A percentile compares a stretch with the other conserved stretches of the same genome.
Evolutionary conservation across 1,140 invertebrate genomes (phyloP).

Genomic region (Pomacea maculata): DNA sequence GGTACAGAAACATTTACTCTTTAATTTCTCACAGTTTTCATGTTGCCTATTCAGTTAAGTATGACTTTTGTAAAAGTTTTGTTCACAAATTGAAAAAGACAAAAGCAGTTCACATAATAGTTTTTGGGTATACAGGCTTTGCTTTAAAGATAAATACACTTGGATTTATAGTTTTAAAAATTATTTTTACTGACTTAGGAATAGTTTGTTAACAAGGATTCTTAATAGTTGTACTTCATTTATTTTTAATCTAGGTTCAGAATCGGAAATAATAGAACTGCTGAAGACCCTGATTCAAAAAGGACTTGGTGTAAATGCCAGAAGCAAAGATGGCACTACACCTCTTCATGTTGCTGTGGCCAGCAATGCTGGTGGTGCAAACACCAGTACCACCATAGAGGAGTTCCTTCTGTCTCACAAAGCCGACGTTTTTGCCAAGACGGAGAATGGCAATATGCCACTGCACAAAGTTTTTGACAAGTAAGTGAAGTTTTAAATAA

Average conservation of each 20-base stretch:
- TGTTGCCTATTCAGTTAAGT: too few species aligned
- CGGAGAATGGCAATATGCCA: constrained; percentile 44
- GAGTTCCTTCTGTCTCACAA: constrained; percentile 53
- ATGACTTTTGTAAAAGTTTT: too few species aligned
- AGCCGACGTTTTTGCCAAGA: constrained; percentile 52
- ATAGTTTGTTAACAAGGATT: too few species aligned
- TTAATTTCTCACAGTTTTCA: too few species aligned
- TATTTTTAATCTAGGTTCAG: constrained; percentile 51
- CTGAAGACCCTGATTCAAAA: constrained; percentile 46
- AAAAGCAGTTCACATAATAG: too few species aligned
- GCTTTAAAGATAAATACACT: too few species aligned
- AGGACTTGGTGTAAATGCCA: constrained; percentile 48
- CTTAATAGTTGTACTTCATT: constrained; percentile 29
- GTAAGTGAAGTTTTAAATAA: constrained; percentile 1
- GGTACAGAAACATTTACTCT: not conserved
- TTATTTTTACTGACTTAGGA: too few species aligned
- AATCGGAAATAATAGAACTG: constrained; percentile 42
- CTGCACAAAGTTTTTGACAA: constrained; percentile 68
- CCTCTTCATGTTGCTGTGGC: constrained; percentile 62
- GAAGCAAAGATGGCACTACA: constrained; percentile 44
- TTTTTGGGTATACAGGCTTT: too few species aligned
- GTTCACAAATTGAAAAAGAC: not conserved
- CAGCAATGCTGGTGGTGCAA: constrained; percentile 57
- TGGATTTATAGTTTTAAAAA: too few species aligned
- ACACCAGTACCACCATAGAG: constrained; percentile 57